Conservation (phyloP, 2,113 vertebrate species). For the Sebastes fasciatus region DNA sequence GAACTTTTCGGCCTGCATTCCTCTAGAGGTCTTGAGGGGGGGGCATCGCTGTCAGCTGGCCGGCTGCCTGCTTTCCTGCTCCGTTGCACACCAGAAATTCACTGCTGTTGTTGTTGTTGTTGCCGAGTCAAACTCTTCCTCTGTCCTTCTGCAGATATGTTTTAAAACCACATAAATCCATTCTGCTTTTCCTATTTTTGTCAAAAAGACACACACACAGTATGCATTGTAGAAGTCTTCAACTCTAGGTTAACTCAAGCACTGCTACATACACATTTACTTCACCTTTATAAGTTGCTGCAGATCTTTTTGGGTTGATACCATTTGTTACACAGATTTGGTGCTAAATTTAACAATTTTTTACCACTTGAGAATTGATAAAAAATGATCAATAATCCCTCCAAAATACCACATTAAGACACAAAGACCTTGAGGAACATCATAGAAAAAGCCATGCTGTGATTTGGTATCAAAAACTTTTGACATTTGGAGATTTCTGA, state of each 20-base stretch:
- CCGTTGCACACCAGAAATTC: slow-evolving; percentile 52
- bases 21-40: slow-evolving; percentile 35
- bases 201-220: neutral
- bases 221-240: neutral
- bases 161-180: neutral
- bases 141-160: slow-evolving; percentile 7
- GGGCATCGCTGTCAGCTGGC: slow-evolving; percentile 41
- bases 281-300: neutral
- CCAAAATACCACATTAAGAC: too few relatives aligned
- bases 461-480: too few relatives aligned
- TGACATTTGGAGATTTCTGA: too few relatives aligned
- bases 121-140: neutral
- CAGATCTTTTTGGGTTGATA: too few relatives aligned
- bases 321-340: too few relatives aligned
- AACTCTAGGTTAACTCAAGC: neutral
- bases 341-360: too few relatives aligned
- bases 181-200: neutral
- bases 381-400: too few relatives aligned
- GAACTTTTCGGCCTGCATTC: slow-evolving; percentile 46
- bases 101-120: slow-evolving; percentile 11
- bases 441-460: too few relatives aligned
- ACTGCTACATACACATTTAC: neutral
- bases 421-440: too few relatives aligned
- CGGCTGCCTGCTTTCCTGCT: slow-evolving; percentile 47
- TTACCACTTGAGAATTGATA: too few relatives aligned